Evolutionary conservation across 2,888 invertebrate species (phyloP), one percentile per base, ranked within the genome.

Genomic region (Scaptomyza flava): DNA sequence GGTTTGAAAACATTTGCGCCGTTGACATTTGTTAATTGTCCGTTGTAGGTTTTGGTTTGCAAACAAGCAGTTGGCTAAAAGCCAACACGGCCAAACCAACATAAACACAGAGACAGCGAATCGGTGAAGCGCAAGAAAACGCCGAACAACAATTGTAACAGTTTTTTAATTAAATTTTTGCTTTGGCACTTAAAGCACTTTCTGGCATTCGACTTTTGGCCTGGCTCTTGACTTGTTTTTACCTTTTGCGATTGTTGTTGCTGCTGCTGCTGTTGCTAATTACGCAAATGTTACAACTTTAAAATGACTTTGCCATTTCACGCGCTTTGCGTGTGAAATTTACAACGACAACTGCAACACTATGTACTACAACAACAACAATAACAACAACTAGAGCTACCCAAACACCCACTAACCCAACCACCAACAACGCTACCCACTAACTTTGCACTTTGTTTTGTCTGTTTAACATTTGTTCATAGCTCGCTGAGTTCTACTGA

Each of bases 21-120:
- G 68, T 70, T 81, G 79, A 83, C 89, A 82, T 81, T 87, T 81
- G 89, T 89, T 86, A 87, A 82, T 83, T 86, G 79, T 76, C 89
- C 66, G 52, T 51, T 67, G 48, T 43, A 52, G 52, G 63, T 58
- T 50, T 65, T 14, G 52, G 61, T 54, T 58, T 51, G 60, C 68
- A 80, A 87, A 81, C 81, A 81, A 82, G 89, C 87, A 74, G 36
- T 87, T 88, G 89, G 82, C 89, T 73, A 60, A 81, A 77, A 73
- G 84, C 89, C 82, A 82, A 88, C 61, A 50, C 42, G 85, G 79
- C 79, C 81, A 74, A 8, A 30, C n/a, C 36, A 36, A 45, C 45
- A 43, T 6, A 2, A 12, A 33, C 33, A 48, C 2, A 9, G 23
- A 42, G 42, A 17, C n/a, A 69, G 23, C 41, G 72, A 52, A 64